Conservation (phyloP, 2,888 invertebrate species). For the Erannis defoliaria region DNA sequence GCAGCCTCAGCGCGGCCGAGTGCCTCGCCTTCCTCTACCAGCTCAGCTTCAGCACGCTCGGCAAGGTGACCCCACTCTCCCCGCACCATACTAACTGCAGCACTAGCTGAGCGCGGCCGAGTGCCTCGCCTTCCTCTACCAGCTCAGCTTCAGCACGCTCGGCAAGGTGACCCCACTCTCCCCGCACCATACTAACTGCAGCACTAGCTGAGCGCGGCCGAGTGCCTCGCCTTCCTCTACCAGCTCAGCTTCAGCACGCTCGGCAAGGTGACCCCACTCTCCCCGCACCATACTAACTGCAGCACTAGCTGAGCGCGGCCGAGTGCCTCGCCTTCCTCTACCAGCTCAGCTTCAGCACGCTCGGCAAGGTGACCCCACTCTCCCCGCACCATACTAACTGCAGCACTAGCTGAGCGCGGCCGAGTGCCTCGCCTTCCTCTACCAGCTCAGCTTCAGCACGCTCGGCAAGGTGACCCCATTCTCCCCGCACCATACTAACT, state of each 20-base stretch:
- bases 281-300: too few species aligned
- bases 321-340: conserved; percentile 98
- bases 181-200: too few species aligned
- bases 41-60: conserved; percentile 97
- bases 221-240: conserved; percentile 98
- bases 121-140: conserved; percentile 98
- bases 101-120: too few species aligned
- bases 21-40: conserved; percentile 98
- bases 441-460: conserved; percentile 97
- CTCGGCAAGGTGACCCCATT: conserved; percentile 97
- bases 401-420: too few species aligned
- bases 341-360: conserved; percentile 97
- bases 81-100: too few species aligned
- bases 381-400: too few species aligned
- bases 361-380: conserved; percentile 90
- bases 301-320: too few species aligned
- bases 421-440: conserved; percentile 97
- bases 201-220: too few species aligned
- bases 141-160: conserved; percentile 97
- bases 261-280: conserved; percentile 89
- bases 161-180: conserved; percentile 89
- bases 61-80: conserved; percentile 88
- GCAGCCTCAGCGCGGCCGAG: conserved; percentile 95
- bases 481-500: too few species aligned
- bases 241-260: conserved; percentile 97